Evolutionary conservation across 1,140 invertebrate genomes (phyloP), one percentile per base, ranked within the genome.

Genomic region (Diabrotica virgifera): DNA sequence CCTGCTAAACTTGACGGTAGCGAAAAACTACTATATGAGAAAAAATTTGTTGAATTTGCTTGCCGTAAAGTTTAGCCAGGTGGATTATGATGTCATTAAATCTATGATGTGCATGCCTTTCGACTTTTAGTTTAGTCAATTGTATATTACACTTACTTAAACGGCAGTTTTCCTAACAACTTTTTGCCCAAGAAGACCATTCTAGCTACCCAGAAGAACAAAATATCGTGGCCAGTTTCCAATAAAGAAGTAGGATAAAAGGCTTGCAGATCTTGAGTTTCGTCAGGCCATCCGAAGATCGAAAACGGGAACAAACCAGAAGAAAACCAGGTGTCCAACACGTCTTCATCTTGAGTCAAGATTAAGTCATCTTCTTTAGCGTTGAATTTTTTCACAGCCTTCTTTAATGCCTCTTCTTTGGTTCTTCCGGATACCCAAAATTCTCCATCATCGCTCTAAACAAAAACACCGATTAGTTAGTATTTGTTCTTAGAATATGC

Each of bases 261-360:
- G 0, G 89, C 86, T 77, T 90, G 78, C 50, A 85, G 63, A 68
- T 87, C 86, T 7, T 84, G 82, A 5, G 85, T 87, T 72, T 95
- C 75, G 64, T 99, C 90, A 0, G 97, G 97, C 98, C 98, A 99
- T 8, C 97, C 97, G 77, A 99, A 95, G 40, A 97, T 88, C 0
- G 96, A 94, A 79, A 99, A 98, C 5, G 98, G 96, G 80, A 99
- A 99, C 1, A 99, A 82, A 5, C 87, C 96, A 0, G 97, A 97
- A 11, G 96, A 98, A 80, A 99, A 99, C 98, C 97, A 99, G 0
- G 98, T 99, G 77, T 99, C 98, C 56, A 99, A 80, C 1, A 99
- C 98, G 86, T 99, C 98, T 51, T 93, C 89, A 82, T 99, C 98
- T 81, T 93, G 90, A 54, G 82, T 78, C 2, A 95, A 81, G 14